Base-by-base conservation (phyloP, 2,888 invertebrate species). In the Heliconius charithonia region DNA sequence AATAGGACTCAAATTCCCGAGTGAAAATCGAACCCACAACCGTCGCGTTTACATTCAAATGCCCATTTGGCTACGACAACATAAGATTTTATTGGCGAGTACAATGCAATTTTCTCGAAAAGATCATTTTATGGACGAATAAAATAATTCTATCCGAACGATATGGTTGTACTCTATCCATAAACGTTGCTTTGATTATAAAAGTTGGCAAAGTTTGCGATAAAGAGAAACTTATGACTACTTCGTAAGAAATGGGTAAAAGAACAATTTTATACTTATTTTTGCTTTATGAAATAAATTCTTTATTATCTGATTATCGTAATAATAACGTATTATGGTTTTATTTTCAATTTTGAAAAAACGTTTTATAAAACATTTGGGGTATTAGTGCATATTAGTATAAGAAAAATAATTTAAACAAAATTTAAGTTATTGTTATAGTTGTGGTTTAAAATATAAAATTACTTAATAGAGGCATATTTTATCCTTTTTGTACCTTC, bases 121-220 rank as follows among this genome's bases (percentile, higher is more conserved):
- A 37, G 25, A 67, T n/a, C 25, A 69, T 45, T 69, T 69, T 41
- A 69, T 45, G 25, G n/a, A 6, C 0, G 4, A 37, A 45, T 41
- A 69, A 37, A 37, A 72, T 59, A n/a, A 59, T 72, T 59, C 25
- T 72, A 72, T 72, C 72, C 25, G 25, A 16, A 41, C 69, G 25
- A 41, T 72, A 59, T 72, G 37, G 37, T 59, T 59, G 32, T 32
- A n/a, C 29, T 71, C 71, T 72, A 72, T 59, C 59, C 59, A 59
- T 72, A 72, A 72, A 72, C 59, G 29, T 74, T 63, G 27, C 27
- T 63, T 41, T 65, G 63, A 74, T 74, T 74, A n/a, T 45, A 27
- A 63, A 45, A 74, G 74, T 65, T 65, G 22, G 65, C 22, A 32
- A 22, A 74, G 74, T 45, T 65, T 22, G 41, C 41, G 74, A 65